phyloP scores from a whole-genome alignment of 2,113 vertebrate species.

The Lepidothrix coronata region DNA sequence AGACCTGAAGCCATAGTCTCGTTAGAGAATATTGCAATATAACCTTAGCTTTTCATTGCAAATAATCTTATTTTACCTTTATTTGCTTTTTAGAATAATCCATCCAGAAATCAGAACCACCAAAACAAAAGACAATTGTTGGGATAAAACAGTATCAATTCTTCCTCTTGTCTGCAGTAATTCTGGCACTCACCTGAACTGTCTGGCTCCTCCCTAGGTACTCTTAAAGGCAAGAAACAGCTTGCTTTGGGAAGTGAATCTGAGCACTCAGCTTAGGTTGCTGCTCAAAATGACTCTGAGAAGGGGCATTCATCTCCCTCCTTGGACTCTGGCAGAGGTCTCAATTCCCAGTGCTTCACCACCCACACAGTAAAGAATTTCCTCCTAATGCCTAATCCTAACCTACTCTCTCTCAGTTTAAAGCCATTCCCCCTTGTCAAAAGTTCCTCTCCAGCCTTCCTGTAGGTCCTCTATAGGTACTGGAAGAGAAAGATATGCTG shows the following conservation, averaged over 20 bases:
- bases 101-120: not conserved
- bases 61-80: not conserved
- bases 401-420: not conserved
- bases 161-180: not conserved
- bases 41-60: not conserved
- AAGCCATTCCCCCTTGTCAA: not conserved
- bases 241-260: not conserved
- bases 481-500: not conserved
- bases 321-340: not conserved
- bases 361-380: not conserved
- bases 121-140: not conserved
- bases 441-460: not conserved
- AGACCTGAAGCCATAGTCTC: not conserved
- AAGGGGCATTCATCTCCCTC: not conserved
- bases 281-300: not conserved
- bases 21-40: not conserved
- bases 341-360: not conserved
- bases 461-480: not conserved
- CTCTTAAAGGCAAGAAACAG: not conserved
- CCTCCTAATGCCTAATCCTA: not conserved
- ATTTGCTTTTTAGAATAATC: not conserved
- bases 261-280: not conserved
- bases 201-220: not conserved
- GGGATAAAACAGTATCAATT: not conserved
- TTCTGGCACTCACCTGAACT: not conserved